Conservation (phyloP, 1,140 invertebrate species). For the Penaeus japonicus region DNA sequence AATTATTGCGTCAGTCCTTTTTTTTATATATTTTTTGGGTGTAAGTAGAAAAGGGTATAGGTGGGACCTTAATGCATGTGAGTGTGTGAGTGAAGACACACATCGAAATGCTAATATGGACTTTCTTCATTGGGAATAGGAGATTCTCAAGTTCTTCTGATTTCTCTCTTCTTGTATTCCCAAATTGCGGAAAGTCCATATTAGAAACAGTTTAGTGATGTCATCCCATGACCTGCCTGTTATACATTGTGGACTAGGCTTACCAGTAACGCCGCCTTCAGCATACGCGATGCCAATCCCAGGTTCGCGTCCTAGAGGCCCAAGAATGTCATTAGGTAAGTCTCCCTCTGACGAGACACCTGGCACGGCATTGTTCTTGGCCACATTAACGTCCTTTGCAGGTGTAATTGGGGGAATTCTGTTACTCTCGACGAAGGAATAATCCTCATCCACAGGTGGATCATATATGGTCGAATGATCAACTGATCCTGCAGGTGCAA, state of each 20-base stretch:
- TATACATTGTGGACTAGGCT: conserved; percentile 51
- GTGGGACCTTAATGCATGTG: no score
- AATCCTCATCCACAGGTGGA: conserved; percentile 39
- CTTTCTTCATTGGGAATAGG: no score
- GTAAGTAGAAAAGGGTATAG: not conserved
- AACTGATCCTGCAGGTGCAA: conserved; percentile 41
- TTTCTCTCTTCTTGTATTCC: no score
- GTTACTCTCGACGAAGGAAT: conserved; percentile 41
- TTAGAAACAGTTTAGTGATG: conserved; percentile 36
- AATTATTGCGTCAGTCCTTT: conserved; percentile 7
- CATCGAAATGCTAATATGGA: no score
- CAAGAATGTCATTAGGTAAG: conserved; percentile 44
- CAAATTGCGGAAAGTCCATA: conserved; percentile 2
- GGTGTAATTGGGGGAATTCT: conserved; percentile 26
- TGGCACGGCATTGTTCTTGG: not conserved
- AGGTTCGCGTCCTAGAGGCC: conserved; percentile 32
- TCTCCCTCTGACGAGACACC: conserved; percentile 11
- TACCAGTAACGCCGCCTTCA: conserved; percentile 52
- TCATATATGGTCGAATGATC: conserved; percentile 50
- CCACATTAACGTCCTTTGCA: not conserved
- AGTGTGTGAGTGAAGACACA: no score
- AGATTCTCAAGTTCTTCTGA: no score
- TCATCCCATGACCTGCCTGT: conserved; percentile 49
- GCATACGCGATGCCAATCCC: conserved; percentile 50
- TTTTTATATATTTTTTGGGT: not conserved